Conservation (phyloP, 2,888 invertebrate genomes). For the Tetranychus truncatus region DNA sequence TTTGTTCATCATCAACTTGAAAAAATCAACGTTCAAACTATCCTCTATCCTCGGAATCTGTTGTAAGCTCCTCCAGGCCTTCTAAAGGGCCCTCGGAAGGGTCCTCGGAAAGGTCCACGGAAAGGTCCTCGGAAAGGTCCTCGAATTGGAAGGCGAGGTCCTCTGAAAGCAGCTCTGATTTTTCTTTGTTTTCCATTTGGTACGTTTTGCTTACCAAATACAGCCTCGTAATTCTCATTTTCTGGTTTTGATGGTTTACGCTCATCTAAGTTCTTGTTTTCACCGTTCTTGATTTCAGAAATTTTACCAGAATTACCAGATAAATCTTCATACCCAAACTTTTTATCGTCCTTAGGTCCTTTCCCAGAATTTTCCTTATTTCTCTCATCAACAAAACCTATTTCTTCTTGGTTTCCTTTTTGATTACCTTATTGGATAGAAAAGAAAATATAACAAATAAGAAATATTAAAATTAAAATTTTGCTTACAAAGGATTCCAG, state of each 20-base stretch:
- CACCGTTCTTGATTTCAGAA: not conserved
- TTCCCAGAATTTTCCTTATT: not conserved
- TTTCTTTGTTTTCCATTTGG: not conserved
- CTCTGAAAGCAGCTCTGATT: not conserved
- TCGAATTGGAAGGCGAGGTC: not conserved
- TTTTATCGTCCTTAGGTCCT: not conserved
- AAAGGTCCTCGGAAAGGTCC: not conserved
- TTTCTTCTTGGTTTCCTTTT: not conserved
- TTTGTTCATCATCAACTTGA: too few species aligned
- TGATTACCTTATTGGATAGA: not conserved
- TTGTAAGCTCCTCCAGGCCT: not conserved
- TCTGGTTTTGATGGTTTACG: not conserved
- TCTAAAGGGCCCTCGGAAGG: not conserved
- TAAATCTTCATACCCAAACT: not conserved
- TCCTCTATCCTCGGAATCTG: not conserved
- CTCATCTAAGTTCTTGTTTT: not conserved
- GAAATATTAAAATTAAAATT: not conserved
- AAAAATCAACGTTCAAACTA: too few species aligned
- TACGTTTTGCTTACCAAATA: not conserved
- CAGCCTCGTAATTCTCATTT: not conserved
- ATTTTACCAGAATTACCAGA: not conserved
- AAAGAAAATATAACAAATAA: not conserved
- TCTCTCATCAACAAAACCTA: not conserved
- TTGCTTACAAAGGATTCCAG: not conserved
- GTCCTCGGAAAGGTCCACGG: not conserved